Evolutionary conservation across 2,888 invertebrate species (phyloP).

Genomic region (Tenthredo livida): DNA sequence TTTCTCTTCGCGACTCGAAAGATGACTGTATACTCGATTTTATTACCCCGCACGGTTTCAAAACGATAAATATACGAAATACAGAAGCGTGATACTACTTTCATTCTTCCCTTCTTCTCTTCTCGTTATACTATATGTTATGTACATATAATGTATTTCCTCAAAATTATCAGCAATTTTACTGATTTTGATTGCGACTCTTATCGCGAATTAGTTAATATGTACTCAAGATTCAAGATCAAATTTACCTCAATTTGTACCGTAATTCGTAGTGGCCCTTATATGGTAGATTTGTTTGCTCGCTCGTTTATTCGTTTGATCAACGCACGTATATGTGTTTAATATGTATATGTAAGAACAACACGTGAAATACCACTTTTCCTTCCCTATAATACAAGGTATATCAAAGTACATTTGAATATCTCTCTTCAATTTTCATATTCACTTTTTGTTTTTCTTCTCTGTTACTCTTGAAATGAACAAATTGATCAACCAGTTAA

Average conservation of each 20-base stretch:
- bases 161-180: background rate
- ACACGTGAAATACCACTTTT: background rate
- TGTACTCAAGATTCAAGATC: background rate
- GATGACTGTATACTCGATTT: background rate
- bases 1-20: background rate
- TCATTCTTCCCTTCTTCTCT: background rate
- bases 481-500: background rate
- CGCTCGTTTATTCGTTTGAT: background rate
- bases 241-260: background rate
- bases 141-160: background rate
- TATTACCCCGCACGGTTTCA: background rate
- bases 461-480: background rate
- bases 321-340: background rate
- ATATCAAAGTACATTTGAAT: background rate
- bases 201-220: background rate
- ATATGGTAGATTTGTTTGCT: background rate
- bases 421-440: background rate
- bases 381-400: background rate
- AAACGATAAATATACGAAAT: background rate
- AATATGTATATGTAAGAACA: background rate
- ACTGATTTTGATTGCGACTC: background rate
- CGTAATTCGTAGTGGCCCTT: background rate
- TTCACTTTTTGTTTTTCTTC: background rate
- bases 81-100: background rate
- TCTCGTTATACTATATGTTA: background rate